Conservation (phyloP, 2,797 vertebrate species). For the Synaphobranchus kaupii region DNA sequence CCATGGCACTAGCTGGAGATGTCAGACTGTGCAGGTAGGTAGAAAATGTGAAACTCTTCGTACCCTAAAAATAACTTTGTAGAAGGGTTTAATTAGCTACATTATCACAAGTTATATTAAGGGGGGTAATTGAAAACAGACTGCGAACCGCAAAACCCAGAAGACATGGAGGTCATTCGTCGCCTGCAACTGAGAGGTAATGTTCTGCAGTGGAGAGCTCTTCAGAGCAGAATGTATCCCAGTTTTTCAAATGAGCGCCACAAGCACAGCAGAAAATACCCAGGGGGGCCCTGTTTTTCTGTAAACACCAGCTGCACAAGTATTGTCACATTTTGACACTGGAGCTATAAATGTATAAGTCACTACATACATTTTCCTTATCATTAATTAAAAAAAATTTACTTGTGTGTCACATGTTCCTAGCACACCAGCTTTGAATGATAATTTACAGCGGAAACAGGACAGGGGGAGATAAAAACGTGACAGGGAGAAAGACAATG, state of each 20-base stretch:
- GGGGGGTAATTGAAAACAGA: slow-evolving; percentile 10
- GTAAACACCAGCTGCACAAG: neutral
- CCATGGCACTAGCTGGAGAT: neutral
- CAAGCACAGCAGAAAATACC: slow-evolving; percentile 9
- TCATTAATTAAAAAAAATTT: neutral
- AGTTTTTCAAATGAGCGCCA: neutral
- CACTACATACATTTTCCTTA: neutral
- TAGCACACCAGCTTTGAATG: neutral
- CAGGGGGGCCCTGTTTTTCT: neutral
- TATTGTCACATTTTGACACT: neutral
- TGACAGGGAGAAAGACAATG: neutral
- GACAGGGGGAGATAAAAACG: neutral
- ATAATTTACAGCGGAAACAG: neutral
- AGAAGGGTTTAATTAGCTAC: slow-evolving; percentile 17
- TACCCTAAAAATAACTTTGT: slow-evolving; percentile 8
- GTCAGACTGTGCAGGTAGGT: neutral
- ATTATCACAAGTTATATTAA: slow-evolving; percentile 6
- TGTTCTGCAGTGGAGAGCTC: slow-evolving; percentile 8
- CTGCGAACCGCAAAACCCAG: slow-evolving; percentile 2
- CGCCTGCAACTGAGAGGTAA: neutral
- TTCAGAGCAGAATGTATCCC: neutral
- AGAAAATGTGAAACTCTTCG: neutral
- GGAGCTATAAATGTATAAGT: neutral
- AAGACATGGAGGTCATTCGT: neutral
- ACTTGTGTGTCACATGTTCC: neutral